Conservation (phyloP, 2,797 vertebrate species). For the Enteromius trimaculatus region DNA sequence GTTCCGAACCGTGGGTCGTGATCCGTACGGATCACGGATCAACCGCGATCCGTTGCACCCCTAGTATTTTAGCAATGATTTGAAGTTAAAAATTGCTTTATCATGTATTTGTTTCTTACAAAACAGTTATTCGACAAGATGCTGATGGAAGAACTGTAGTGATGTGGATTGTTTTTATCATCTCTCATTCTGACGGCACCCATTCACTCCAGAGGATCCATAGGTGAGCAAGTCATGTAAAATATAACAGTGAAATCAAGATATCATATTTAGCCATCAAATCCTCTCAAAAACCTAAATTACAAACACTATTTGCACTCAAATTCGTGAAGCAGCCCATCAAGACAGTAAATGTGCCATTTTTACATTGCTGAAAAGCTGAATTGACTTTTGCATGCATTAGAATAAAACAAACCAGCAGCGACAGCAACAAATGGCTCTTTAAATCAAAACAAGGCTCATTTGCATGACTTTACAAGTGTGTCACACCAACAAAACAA, state of each 20-base stretch:
- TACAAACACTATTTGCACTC: not conserved
- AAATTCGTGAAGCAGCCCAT: not conserved
- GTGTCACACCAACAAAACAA: conserved; percentile 34
- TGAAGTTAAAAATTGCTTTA: not conserved
- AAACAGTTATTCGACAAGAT: not conserved
- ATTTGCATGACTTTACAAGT: conserved; percentile 46
- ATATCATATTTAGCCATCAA: not conserved
- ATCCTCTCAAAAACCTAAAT: not conserved
- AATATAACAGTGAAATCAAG: not conserved
- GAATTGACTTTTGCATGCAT: not conserved
- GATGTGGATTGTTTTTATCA: not conserved
- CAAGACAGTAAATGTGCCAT: not conserved
- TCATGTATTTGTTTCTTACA: not conserved
- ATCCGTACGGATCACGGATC: too few species aligned
- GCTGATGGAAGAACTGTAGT: not conserved
- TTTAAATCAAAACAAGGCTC: conserved; percentile 10
- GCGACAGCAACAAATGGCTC: not conserved
- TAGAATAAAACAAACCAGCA: not conserved
- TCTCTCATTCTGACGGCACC: not conserved
- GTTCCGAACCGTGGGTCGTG: too few species aligned
- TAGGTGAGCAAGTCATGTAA: not conserved
- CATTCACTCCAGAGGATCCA: not conserved
- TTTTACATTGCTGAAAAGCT: not conserved
- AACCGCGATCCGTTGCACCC: too few species aligned
- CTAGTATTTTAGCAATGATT: not conserved